Base-by-base conservation (phyloP, 37 sponge, comb jelly and placozoan species). In the Cladorhizidae sp. region DNA sequence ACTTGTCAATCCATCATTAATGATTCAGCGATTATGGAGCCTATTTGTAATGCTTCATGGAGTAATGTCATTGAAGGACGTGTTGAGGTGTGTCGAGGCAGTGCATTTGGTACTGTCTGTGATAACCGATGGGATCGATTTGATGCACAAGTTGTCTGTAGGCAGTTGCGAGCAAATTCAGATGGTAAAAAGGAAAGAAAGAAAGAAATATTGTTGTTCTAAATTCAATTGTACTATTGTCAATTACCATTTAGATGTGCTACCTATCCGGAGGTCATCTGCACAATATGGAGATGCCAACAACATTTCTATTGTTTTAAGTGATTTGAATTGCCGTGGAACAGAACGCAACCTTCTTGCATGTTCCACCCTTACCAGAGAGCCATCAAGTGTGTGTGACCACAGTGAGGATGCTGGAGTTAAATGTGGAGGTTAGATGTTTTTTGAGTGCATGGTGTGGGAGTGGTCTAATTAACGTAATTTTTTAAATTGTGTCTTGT, bases 41-140 rank as follows among this genome's bases (percentile, higher is more conserved):
- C 39, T 8, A 40, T 14, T 71, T 71, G 72, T 40, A 41, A 21
- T 36, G 38, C 9, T 59, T 33, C 38, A 20, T 63, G 33, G 37
- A 77, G n/a, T n/a, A n/a, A 39, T 62, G 31, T 22, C 18, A 28
- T 67, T 67, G 80, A 79, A n/a, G 80, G 80, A 43, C 64, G 68
- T 62, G 80, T 79, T 25, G 68, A 68, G 17, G 29, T 79, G 28
- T 79, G 80, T 18, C 51, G 50, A 21, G 25, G 43, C 2, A 79
- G 65, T 64, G 32, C 7, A 20, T 79, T 67, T 68, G 80, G 80
- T 39, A 79, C 80, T n/a, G 80, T 79, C 52, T 79, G 80, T 79
- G 82, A 72, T 40, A 62, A 79, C 40, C 67, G 57, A 37, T 79
- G 67, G 67, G 69, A 79, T 49, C 17, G 31, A 9, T 55, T 79